Evolutionary conservation across 2,888 invertebrate species (phyloP), one percentile per base, ranked within the genome.

Genomic region (Melanophora roralis): DNA sequence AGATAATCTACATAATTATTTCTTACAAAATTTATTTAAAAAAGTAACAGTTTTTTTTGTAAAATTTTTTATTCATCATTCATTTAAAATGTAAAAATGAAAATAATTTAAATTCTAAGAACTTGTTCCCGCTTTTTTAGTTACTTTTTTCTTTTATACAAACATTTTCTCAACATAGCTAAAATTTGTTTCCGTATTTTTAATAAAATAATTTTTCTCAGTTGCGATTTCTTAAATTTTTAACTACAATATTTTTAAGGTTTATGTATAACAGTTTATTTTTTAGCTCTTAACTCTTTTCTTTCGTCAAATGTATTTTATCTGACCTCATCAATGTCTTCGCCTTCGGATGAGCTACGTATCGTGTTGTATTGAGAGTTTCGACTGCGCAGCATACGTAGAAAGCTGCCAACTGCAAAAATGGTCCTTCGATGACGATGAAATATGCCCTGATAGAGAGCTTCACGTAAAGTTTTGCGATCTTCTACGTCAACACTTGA

Each of bases 341-440:
- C 90, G 75, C 88, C 90, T 83, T 90, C 90, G 14, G 90, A 90
- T 71, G 90, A 89, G 84, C 90, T 90, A 62, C 94, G 92, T 89
- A 94, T 94, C 62, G 94, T 94, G 88, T 94, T 94, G 86, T 94
- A 94, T 88, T 94, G 94, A 78, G 94, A 94, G 85, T 94, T 94
- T 88, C 94, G 94, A 87, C 93, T 93, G 84, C 93, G 92, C 83
- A 94, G 89, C 94, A 94, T 94, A 82, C 94, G 92, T 76, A 94
- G 90, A 88, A 94, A 94, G 57, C 94, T 94, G 62, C 94, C 94
- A 69, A 94, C 92, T 7, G 94, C 94, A 87, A 94, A 94, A 84
- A 94, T 94, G 78, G 94, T 94, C 86, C 94, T 91, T 82, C 94
- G 91, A 90, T 94, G 94, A 83, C 94, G 92, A 91, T 94, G 94